Conservation (phyloP, 2,797 vertebrate species). For the Scleropages formosus region DNA sequence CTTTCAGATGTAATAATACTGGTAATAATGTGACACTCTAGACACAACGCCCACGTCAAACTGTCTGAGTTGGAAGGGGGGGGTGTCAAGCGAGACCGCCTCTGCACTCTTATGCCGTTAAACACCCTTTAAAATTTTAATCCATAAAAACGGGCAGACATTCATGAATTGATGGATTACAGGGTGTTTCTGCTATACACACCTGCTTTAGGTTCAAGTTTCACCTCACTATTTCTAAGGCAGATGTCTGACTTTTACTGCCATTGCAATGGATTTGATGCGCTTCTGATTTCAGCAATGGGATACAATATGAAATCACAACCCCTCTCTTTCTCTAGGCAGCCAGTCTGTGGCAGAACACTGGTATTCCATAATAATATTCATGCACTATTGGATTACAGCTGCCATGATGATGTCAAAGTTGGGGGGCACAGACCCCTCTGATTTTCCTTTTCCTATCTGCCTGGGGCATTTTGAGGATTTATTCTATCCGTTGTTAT, state of each 20-base stretch:
- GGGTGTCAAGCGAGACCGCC: background rate
- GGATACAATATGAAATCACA: conserved; percentile 1
- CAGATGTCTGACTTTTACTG: background rate
- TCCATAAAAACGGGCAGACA: background rate
- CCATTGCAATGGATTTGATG: background rate
- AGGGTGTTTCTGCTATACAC: background rate
- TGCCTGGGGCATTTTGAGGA: background rate
- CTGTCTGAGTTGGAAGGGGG: conserved; percentile 4
- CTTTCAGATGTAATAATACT: conserved; percentile 8
- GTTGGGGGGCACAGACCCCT: background rate
- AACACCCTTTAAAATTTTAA: background rate
- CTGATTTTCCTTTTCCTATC: background rate
- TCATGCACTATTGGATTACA: conserved; percentile 4
- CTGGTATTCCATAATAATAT: background rate
- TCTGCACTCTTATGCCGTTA: background rate
- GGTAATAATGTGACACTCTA: background rate
- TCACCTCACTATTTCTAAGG: background rate
- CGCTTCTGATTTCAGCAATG: conserved; percentile 18
- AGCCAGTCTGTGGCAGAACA: background rate
- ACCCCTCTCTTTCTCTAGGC: background rate
- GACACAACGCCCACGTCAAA: background rate
- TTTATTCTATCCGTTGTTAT: conserved; percentile 11
- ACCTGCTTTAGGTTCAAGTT: conserved; percentile 15
- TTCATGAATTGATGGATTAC: background rate
- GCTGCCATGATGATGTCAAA: background rate